A percentile compares a stretch with the other conserved stretches of the same genome.
Evolutionary conservation across 2,888 invertebrate genomes (phyloP).

Genomic region (Drosophila ezoana): DNA sequence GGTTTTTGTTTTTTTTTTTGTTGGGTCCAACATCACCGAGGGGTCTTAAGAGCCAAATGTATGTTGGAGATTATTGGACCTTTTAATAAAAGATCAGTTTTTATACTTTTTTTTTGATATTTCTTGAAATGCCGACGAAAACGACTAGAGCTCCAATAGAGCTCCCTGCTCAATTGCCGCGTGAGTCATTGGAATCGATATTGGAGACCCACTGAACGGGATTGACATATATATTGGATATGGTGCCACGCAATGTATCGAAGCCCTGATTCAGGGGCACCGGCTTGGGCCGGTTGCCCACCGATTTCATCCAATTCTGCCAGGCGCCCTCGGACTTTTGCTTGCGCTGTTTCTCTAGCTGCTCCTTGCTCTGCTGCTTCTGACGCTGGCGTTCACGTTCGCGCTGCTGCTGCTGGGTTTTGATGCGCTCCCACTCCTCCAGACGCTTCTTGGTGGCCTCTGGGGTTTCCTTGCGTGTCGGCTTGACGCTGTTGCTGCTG

Average conservation of each 20-base stretch:
- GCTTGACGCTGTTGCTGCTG: background rate
- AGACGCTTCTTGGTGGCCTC: slow-evolving; percentile 39
- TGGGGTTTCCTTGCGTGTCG: slow-evolving; percentile 24
- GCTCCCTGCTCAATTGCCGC: slow-evolving; percentile 37
- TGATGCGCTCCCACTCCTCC: slow-evolving; percentile 54
- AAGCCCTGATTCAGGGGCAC: slow-evolving; percentile 84
- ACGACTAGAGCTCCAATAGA: slow-evolving; percentile 6
- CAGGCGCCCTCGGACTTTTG: slow-evolving; percentile 75
- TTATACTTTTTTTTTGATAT: slow-evolving; percentile 33
- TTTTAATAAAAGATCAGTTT: slow-evolving; percentile 15
- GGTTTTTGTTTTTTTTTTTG: slow-evolving; percentile 16
- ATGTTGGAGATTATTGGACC: slow-evolving; percentile 7
- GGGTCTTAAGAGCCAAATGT: slow-evolving; percentile 11
- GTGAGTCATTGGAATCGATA: slow-evolving; percentile 58
- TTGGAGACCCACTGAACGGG: slow-evolving; percentile 82
- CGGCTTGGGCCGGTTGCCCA: slow-evolving; percentile 82
- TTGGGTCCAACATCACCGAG: slow-evolving; percentile 11
- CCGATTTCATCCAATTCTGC: slow-evolving; percentile 82
- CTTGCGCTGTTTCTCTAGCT: slow-evolving; percentile 65
- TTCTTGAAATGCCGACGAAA: slow-evolving; percentile 29
- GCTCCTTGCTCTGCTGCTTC: slow-evolving; percentile 62
- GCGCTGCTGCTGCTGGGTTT: slow-evolving; percentile 42
- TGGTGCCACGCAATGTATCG: slow-evolving; percentile 82
- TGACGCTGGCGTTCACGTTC: slow-evolving; percentile 43
- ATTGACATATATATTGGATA: slow-evolving; percentile 83